These are phyloP conservation scores for Megatriorchis doriae DNA, from an alignment of 2,113 vertebrate genomes.

Conservation along the genomic window DNA sequence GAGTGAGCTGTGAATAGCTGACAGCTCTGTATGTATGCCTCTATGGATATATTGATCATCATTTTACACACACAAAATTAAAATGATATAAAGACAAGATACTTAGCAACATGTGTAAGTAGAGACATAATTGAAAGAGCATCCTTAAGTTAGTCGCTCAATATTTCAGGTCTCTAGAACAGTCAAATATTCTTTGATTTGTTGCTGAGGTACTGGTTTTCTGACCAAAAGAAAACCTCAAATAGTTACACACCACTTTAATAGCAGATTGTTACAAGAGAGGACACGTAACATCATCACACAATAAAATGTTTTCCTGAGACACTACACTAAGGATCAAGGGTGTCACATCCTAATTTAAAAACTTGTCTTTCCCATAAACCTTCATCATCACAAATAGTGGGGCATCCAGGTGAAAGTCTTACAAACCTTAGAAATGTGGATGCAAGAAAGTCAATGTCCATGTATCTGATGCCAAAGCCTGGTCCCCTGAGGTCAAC, in stretches of 20 bases:
- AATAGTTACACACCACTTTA: not conserved
- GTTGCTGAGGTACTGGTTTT: not conserved
- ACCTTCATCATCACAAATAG: not conserved
- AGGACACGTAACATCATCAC: not conserved
- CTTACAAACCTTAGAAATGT: not conserved
- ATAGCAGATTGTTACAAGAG: not conserved
- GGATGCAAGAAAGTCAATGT: not conserved
- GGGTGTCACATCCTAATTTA: not conserved
- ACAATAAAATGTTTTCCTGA: not conserved
- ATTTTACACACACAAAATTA: not conserved
- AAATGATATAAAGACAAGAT: not conserved
- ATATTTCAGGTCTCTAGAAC: not conserved
- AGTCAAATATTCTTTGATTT: not conserved
- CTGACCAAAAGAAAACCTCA: not conserved
- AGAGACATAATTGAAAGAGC: not conserved
- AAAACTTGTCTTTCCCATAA: not conserved
- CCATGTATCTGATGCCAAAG: not conserved
- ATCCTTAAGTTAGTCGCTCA: not conserved
- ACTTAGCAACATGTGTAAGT: not conserved
- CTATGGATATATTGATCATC: not conserved
- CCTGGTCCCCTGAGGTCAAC: not conserved
- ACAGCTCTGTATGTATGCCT: not conserved
- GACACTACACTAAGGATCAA: not conserved
- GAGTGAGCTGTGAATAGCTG: not conserved
- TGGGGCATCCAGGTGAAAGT: not conserved